These are phyloP conservation scores for Diadumene lineata DNA, from an alignment of 92 coral and sea anemone species.

Conservation along the genomic window DNA sequence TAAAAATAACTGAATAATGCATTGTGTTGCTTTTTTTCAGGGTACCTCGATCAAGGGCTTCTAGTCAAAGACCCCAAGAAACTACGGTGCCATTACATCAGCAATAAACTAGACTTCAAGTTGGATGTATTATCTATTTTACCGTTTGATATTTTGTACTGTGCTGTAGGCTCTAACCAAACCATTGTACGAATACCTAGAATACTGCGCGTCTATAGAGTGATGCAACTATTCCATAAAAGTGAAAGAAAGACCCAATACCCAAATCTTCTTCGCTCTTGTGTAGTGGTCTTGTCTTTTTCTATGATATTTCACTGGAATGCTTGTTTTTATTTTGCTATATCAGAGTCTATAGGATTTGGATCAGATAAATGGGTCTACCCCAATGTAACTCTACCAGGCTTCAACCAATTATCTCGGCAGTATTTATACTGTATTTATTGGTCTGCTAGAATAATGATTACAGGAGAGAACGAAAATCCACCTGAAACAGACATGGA, in stretches of 20 bases:
- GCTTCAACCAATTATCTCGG: slow-evolving; percentile 47
- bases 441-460: slow-evolving; percentile 79
- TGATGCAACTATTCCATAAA: slow-evolving; percentile 53
- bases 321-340: slow-evolving; percentile 78
- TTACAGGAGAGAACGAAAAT: slow-evolving; percentile 77
- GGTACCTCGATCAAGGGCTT: slow-evolving; percentile 75
- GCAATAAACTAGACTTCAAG: slow-evolving; percentile 39
- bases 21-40: slow-evolving; percentile 17
- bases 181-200: slow-evolving; percentile 57
- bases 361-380: slow-evolving; percentile 91
- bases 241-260: slow-evolving; percentile 61
- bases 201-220: slow-evolving; percentile 70
- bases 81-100: slow-evolving; percentile 57
- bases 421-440: slow-evolving; percentile 82
- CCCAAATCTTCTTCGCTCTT: slow-evolving; percentile 60
- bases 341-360: slow-evolving; percentile 70
- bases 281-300: slow-evolving; percentile 53
- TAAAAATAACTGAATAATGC: not conserved
- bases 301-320: slow-evolving; percentile 86
- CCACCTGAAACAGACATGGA: slow-evolving; percentile 78
- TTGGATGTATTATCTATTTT: slow-evolving; percentile 68
- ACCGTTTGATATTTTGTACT: slow-evolving; percentile 69
- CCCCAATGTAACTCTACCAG: slow-evolving; percentile 54
- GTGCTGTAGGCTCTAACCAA: slow-evolving; percentile 41
- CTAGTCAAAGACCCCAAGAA: slow-evolving; percentile 68